phyloP scores from a whole-genome alignment of 2,113 vertebrate species.

The Prochilodus magdalenae region DNA sequence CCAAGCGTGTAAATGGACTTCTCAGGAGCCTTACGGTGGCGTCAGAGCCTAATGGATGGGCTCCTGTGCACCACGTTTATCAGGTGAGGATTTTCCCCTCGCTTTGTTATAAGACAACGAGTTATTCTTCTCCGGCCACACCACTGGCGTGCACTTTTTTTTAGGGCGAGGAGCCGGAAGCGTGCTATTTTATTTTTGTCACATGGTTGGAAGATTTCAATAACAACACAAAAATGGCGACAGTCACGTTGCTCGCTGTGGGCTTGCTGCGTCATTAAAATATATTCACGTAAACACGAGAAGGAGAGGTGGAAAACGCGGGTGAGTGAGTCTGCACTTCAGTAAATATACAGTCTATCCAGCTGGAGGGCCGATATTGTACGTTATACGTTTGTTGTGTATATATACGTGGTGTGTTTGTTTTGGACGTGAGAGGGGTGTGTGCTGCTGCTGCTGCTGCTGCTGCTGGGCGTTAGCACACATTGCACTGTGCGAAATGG shows the following conservation, averaged over 20 bases:
- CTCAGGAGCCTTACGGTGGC: constrained; percentile 69
- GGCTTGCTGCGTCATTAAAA: constrained; percentile 91
- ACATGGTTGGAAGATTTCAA: constrained; percentile 89
- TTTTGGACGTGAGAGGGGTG: constrained; percentile 77
- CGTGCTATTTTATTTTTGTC: constrained; percentile 76
- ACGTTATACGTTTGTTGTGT: constrained; percentile 51
- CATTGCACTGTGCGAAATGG: constrained; percentile 67
- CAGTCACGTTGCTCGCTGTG: constrained; percentile 87
- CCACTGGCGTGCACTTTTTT: constrained; percentile 52
- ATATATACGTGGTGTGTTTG: constrained; percentile 68
- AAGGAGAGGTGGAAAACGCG: constrained; percentile 56
- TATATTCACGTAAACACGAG: constrained; percentile 82
- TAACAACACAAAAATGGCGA: constrained; percentile 94
- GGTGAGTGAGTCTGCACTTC: constrained; percentile 59
- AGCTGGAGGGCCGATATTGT: not conserved
- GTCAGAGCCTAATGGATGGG: constrained; percentile 69
- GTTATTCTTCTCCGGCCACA: constrained; percentile 56
- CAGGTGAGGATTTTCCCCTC: constrained; percentile 10
- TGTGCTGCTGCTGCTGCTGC: constrained; percentile 75
- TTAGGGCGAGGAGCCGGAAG: constrained; percentile 73
- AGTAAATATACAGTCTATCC: not conserved
- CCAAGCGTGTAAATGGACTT: constrained; percentile 58
- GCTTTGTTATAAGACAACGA: not conserved
- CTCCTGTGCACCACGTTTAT: constrained; percentile 44
- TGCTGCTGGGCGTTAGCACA: constrained; percentile 79